Conservation (phyloP, 2,797 vertebrate genomes). For the Phalloptychus januarius region DNA sequence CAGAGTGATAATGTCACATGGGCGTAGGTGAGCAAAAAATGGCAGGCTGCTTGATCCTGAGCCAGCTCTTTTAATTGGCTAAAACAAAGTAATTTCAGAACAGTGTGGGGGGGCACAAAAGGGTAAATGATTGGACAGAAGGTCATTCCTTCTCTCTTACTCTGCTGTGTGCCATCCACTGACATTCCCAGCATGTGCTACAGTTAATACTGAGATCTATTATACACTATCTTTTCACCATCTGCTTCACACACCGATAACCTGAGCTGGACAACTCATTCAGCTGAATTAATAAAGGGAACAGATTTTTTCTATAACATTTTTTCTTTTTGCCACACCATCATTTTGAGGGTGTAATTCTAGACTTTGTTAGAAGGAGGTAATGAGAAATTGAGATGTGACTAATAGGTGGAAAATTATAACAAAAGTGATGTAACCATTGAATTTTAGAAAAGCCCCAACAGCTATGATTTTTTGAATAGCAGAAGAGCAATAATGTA, state of each 20-base stretch:
- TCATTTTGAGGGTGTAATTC: slow-evolving; percentile 28
- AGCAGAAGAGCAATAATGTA: background rate
- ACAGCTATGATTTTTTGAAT: background rate
- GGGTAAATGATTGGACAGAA: slow-evolving; percentile 87
- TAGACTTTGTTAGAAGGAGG: slow-evolving; percentile 47
- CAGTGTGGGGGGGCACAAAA: slow-evolving; percentile 78
- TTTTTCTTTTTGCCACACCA: slow-evolving; percentile 24
- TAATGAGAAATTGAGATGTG: slow-evolving; percentile 45
- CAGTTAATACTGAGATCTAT: slow-evolving; percentile 85
- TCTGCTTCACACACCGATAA: slow-evolving; percentile 78
- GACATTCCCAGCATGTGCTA: slow-evolving; percentile 82
- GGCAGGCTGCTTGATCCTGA: slow-evolving; percentile 78
- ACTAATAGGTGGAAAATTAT: slow-evolving; percentile 43
- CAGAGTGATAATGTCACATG: slow-evolving; percentile 77
- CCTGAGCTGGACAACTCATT: slow-evolving; percentile 67
- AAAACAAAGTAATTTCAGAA: slow-evolving; percentile 87
- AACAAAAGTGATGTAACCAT: slow-evolving; percentile 26
- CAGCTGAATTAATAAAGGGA: slow-evolving; percentile 36
- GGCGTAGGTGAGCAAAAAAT: slow-evolving; percentile 81
- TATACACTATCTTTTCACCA: slow-evolving; percentile 80
- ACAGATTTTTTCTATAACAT: background rate
- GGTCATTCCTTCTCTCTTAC: slow-evolving; percentile 83
- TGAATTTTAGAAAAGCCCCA: background rate
- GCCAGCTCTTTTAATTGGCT: slow-evolving; percentile 85
- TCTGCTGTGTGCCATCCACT: slow-evolving; percentile 78